Evolutionary conservation across 64 coral and sea anemone species (phyloP), one percentile per base, ranked within the genome.

Genomic region (Montipora foliosa): DNA sequence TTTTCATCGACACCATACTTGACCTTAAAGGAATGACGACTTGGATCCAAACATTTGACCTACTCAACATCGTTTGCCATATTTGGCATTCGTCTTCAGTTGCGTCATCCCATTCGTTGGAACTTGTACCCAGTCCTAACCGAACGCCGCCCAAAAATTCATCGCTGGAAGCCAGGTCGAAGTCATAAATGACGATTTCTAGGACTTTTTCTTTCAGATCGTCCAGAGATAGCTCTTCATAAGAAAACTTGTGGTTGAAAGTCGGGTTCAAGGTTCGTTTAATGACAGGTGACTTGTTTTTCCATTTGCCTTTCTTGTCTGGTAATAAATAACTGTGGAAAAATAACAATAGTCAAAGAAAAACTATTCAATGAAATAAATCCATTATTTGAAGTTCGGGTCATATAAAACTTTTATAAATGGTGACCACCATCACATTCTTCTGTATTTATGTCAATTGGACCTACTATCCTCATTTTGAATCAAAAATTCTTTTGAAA

Each of bases 61-160:
- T 71, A 47, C 76, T 94, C 10, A 99, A 52, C 80, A 99, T 94
- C 74, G 95, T 94, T 2, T 99, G 92, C 98, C 98, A 99, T 52
- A 99, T 91, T n/a, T 94, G 84, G 22, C 89, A 90, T 81, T 99
- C 98, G 81, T 96, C 98, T 80, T 94, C 95, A 1, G 79, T 95
- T 1, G 95, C 79, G 47, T 99, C 98, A 81, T 99, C 98, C 95
- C 95, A 99, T 71, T 96, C 89, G 48, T 89, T 96, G 12, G 81
- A 80, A 69, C 92, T 96, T 5, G 91, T 89, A 9, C 98, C 98
- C 74, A 94, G 52, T 49, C 98, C 98, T 37, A 99, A 75, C 66
- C 98, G 88, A 5, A 99, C 92, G 19, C 98, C 98, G 21, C 98
- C 98, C 10, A 99, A 84, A 72, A 99, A 99, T 55, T 99, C 98